Percentiles rank a stretch among this genome's conserved stretches.
Conservation (phyloP, 2,888 invertebrate species). For the Matsumyia berberina region DNA sequence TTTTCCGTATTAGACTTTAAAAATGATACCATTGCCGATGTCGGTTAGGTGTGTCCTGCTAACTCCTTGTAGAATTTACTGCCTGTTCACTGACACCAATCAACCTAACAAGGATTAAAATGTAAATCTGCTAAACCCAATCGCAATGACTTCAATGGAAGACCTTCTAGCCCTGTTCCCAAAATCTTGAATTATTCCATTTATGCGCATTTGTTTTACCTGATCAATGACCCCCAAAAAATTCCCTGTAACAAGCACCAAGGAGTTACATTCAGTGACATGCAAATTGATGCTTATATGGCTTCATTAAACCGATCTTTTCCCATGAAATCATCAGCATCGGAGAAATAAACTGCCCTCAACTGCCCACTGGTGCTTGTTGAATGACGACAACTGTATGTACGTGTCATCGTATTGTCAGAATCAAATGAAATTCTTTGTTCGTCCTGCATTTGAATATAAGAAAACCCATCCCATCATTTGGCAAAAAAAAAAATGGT, state of each 20-base stretch:
- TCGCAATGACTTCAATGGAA: no score
- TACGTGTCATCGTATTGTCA: slow-evolving; percentile 72
- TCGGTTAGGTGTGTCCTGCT: no score
- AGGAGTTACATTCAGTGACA: slow-evolving; percentile 46
- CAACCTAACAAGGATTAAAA: no score
- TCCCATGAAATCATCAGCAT: slow-evolving; percentile 64
- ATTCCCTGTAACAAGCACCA: neutral
- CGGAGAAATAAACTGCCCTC: neutral
- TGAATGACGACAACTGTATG: slow-evolving; percentile 40
- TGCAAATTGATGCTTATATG: slow-evolving; percentile 71
- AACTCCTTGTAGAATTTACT: no score
- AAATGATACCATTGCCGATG: no score
- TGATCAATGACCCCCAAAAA: slow-evolving; percentile 51
- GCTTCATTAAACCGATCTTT: slow-evolving; percentile 72
- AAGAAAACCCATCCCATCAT: slow-evolving; percentile 37
- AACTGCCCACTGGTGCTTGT: slow-evolving; percentile 27
- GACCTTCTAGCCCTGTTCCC: no score
- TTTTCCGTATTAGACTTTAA: no score
- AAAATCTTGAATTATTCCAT: no score
- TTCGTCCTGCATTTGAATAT: slow-evolving; percentile 44
- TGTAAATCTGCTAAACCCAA: no score
- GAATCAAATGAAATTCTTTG: slow-evolving; percentile 63
- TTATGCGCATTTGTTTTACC: neutral
- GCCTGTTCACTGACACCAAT: no score
- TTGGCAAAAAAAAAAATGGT: slow-evolving; percentile 2